A percentile compares a stretch with the other conserved stretches of the same genome.
Evolutionary conservation across 2,113 vertebrate species (phyloP).

Genomic region (Hydrochoerus hydrochaeris): DNA sequence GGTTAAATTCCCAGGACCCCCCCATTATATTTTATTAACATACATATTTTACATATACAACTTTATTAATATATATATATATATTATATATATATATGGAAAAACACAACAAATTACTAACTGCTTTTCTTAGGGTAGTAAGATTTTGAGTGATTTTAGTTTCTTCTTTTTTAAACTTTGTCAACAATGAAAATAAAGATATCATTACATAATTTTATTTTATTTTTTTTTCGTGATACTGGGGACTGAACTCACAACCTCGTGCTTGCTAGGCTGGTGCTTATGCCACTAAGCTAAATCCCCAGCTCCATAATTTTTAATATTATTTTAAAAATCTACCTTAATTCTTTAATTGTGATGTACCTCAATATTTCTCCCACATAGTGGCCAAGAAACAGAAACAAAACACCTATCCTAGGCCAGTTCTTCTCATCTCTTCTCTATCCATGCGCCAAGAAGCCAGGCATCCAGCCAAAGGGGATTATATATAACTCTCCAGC

Average conservation of each 20-base stretch:
- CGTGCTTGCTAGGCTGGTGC: too few species aligned
- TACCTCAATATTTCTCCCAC: slow-evolving; percentile 38
- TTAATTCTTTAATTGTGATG: slow-evolving; percentile 57
- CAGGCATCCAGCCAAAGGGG: slow-evolving; percentile 48
- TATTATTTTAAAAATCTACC: slow-evolving; percentile 31
- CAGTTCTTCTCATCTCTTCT: not conserved
- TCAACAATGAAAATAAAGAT: slow-evolving; percentile 52
- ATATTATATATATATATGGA: not conserved
- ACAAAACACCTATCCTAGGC: not conserved
- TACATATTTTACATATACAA: not conserved
- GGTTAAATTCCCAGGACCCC: not conserved
- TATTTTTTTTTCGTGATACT: too few species aligned
- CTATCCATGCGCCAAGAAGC: not conserved
- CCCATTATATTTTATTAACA: not conserved
- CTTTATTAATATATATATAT: slow-evolving; percentile 24
- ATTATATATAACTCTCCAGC: slow-evolving; percentile 56
- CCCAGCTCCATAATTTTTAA: too few species aligned
- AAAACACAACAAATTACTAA: slow-evolving; percentile 54
- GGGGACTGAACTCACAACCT: too few species aligned
- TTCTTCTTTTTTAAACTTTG: slow-evolving; percentile 39
- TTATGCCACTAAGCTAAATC: too few species aligned
- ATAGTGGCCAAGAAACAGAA: slow-evolving; percentile 53
- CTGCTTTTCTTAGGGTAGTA: not conserved
- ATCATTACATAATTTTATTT: not conserved
- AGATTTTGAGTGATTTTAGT: not conserved